Base-by-base conservation (phyloP, 2,888 invertebrate species). In the Synanthedon formicaeformis region DNA sequence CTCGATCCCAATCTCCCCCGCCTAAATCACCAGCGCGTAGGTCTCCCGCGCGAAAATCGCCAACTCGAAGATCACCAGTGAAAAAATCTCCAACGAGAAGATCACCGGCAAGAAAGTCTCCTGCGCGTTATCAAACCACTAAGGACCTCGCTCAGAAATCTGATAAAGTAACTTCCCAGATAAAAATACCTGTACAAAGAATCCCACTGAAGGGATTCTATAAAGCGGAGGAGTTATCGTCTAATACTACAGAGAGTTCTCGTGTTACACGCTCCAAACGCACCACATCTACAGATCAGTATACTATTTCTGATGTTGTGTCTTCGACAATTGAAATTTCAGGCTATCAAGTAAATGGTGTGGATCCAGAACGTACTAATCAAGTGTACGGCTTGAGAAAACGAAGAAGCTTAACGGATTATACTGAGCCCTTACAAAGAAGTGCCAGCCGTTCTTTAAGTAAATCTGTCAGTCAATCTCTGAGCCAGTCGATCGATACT, bases 31-130 rank as follows among this genome's bases (percentile, higher is more conserved):
- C 84, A 41, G 74, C 80, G 14, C 81, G 88, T 4, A 89, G 89
- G 62, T 89, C 89, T 23, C 89, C 90, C 16, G 73, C 85, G 11
- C 75, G 88, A 51, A 89, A 89, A 62, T 89, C 89, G 23, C 89
- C 90, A 13, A 72, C 85, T 11, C 75, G 88, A 50, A 89, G 88
- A 55, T 89, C 89, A 10, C 88, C 89, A 3, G 78, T 80, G 56
- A 76, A 85, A 55, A 87, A 86, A 49, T 45, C 45, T 1, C 23
- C 49, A 16, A 11, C 23, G 11, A 6, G 23, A 14, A 18, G 12
- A n/a, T n/a, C n/a, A 63, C 69, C 86, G 1, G 80, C 85, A 1
- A 70, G 84, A 62, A 14, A 34, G 34, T 34, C 34, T 34, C 34
- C 34, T 34, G 34, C 34, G 10, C 34, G 34, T 34, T 34, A 34